Base-by-base conservation (phyloP, 30 jellyfish, hydroid and myxozoan species). In the Sanderia malayensis region DNA sequence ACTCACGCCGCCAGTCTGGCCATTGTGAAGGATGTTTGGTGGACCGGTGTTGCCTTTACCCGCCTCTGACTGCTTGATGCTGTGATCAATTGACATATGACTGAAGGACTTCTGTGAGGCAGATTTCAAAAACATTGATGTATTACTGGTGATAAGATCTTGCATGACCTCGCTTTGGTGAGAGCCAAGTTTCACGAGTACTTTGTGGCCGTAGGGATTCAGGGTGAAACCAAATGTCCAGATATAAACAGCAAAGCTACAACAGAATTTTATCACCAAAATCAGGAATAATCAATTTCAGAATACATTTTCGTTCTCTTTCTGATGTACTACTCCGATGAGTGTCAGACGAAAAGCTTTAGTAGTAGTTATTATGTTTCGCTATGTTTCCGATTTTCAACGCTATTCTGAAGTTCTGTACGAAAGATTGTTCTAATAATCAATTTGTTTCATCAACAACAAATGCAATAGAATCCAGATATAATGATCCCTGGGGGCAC, bases 161-260 rank as follows among this genome's bases (percentile, higher is more conserved):
- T 89, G 97, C 57, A 82, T 86, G 25, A 76, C 87, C 44, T 71
- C 82, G 10, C 74, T 68, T 44, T 89, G 97, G 65, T 92, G 98
- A 18, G 93, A 34, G 19, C 83, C 85, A 20, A 92, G 94, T 61
- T 79, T 78, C 26, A 83, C 29, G 31, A 92, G 92, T 19, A 92
- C 94, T 61, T 83, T 70, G 46, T 92, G 94, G n/a, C 94, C 84
- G 32, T 82, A 79, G 8, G 96, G 96, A 69, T 83, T 92, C 30
- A 92, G 62, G 2, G 98, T 83, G 46, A 85, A 83, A 58, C 98
- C 98, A 49, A 92, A 92, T 2, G 98, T 79, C 94, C 94, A 80
- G 26, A 92, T 44, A 61, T 92, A 92, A 10, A 92, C 89, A 22
- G 82, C 96, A 63, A 92, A 79, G 46, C 98, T 92, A 70, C 19